Conservation (phyloP, 2,113 vertebrate genomes). For the Cinclus cinclus region DNA sequence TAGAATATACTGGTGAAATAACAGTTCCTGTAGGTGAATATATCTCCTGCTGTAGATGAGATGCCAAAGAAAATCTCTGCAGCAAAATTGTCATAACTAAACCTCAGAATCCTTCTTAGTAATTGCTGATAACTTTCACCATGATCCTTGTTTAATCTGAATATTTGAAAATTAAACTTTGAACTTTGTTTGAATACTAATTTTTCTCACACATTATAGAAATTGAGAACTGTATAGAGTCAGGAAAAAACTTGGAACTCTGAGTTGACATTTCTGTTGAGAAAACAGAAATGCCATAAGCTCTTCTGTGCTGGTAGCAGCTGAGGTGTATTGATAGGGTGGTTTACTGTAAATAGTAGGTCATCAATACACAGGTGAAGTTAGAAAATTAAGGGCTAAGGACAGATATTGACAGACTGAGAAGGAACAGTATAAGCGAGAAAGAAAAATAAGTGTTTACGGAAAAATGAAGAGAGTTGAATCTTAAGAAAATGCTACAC, state of each 20-base stretch:
- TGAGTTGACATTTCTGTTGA: neutral
- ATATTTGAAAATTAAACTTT: neutral
- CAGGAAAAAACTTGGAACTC: neutral
- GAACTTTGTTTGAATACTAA: neutral
- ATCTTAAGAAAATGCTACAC: neutral
- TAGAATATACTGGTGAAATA: neutral
- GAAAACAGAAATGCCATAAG: neutral
- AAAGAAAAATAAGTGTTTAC: neutral
- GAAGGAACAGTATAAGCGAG: neutral
- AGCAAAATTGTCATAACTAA: neutral
- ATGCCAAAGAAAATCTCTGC: neutral
- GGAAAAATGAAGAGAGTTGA: neutral
- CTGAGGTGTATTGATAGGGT: neutral
- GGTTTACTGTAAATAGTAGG: neutral
- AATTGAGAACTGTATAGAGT: neutral
- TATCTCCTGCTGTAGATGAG: neutral
- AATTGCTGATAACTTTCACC: neutral
- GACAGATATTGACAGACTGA: neutral
- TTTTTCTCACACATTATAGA: neutral
- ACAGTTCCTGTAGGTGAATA: neutral
- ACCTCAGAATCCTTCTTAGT: neutral
- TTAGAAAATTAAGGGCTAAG: conserved; percentile 20
- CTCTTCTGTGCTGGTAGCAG: neutral
- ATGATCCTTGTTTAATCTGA: neutral
- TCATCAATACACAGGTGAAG: neutral